A percentile compares a stretch with the other conserved stretches of the same genome.
phyloP scores from a whole-genome alignment of 2,113 vertebrate genomes.

The Natator depressus region DNA sequence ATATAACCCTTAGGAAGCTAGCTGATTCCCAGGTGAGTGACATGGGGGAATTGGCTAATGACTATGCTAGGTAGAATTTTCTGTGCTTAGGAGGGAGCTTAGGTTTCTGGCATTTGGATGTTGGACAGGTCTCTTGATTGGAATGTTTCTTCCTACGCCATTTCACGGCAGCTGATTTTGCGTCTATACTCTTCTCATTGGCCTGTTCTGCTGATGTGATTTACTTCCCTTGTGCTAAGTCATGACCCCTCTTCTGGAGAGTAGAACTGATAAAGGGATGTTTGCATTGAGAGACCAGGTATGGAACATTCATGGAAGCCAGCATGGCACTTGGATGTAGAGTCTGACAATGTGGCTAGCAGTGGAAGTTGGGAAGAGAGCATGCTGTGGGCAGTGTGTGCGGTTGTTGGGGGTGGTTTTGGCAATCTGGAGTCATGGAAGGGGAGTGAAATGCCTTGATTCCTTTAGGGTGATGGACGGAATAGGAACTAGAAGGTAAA shows the following conservation, averaged over 20 bases:
- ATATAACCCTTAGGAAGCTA: neutral
- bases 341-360: neutral
- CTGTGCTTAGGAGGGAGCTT: accelerated
- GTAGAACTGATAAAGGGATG: neutral
- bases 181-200: neutral
- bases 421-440: neutral
- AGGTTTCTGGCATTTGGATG: neutral
- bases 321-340: too few relatives aligned
- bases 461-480: neutral
- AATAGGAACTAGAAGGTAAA: neutral
- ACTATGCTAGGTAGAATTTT: neutral
- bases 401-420: neutral
- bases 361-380: neutral
- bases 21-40: neutral
- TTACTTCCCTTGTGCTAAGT: neutral
- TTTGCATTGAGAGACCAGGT: neutral
- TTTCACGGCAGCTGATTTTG: neutral
- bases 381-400: too few relatives aligned
- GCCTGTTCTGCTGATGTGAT: neutral
- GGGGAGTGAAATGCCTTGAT: neutral
- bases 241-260: neutral
- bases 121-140: neutral
- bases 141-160: neutral
- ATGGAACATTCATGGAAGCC: neutral
- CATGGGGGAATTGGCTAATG: neutral